Evolutionary conservation across 2,888 invertebrate species (phyloP).

Genomic region (Suillia variegata): DNA sequence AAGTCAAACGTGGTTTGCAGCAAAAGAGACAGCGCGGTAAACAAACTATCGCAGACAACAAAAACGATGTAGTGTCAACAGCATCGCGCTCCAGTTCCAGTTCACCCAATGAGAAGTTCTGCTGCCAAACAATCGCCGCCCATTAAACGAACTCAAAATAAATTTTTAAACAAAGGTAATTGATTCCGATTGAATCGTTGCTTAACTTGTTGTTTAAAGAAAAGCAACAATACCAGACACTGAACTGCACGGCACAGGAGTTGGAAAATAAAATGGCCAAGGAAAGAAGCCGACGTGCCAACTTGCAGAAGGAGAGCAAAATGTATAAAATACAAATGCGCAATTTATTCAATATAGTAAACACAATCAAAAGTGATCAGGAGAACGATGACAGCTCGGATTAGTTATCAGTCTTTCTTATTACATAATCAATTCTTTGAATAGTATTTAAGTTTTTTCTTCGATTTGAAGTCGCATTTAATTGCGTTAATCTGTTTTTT

Average conservation of each 20-base stretch:
- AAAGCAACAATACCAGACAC: slow-evolving; percentile 20
- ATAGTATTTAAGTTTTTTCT: too few relatives aligned
- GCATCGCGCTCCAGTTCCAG: slow-evolving; percentile 40
- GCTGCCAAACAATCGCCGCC: slow-evolving; percentile 33
- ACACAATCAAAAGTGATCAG: slow-evolving; percentile 37
- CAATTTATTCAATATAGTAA: slow-evolving; percentile 41
- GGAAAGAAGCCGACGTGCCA: slow-evolving; percentile 36
- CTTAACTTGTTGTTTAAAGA: slow-evolving; percentile 11
- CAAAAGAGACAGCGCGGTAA: slow-evolving; percentile 39
- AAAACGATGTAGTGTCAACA: slow-evolving; percentile 13
- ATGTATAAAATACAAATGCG: slow-evolving; percentile 43
- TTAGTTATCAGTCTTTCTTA: slow-evolving; percentile 3
- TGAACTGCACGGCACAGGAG: slow-evolving; percentile 33
- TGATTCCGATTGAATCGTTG: neutral
- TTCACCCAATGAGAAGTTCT: slow-evolving; percentile 42
- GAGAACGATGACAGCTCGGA: slow-evolving; percentile 27
- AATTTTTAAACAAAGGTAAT: slow-evolving; percentile 29
- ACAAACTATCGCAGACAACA: slow-evolving; percentile 25
- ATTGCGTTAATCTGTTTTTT: too few relatives aligned
- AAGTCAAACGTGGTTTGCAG: slow-evolving; percentile 46
- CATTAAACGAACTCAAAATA: slow-evolving; percentile 28
- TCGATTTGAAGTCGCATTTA: too few relatives aligned
- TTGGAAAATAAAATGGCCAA: slow-evolving; percentile 34
- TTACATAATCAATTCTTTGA: neutral
- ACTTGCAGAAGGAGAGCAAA: slow-evolving; percentile 37